A percentile compares a stretch with the other conserved stretches of the same genome.
Evolutionary conservation across 2,797 vertebrate species (phyloP).

Genomic region (Eulemur mongoz): DNA sequence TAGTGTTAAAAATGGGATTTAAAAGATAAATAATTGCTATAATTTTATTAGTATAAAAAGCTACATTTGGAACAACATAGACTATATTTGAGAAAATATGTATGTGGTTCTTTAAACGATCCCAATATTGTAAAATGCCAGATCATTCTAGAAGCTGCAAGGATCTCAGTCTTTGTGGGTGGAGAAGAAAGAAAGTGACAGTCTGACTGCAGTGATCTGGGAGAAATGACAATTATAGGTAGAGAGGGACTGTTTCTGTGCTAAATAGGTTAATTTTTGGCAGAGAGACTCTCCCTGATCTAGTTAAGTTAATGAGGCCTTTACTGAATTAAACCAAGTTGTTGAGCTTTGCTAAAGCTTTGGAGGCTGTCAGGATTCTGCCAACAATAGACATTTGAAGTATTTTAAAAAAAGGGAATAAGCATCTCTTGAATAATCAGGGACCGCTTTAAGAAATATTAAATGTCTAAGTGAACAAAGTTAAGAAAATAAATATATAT

Average conservation of each 20-base stretch:
- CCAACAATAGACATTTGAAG: neutral
- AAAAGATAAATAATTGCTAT: neutral
- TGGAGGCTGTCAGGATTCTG: slow-evolving; percentile 40
- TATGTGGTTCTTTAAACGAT: neutral
- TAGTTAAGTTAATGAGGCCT: slow-evolving; percentile 60
- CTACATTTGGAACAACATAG: neutral
- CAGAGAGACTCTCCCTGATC: slow-evolving; percentile 29
- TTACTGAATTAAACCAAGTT: slow-evolving; percentile 45
- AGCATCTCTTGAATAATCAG: slow-evolving; percentile 58
- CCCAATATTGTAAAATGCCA: neutral
- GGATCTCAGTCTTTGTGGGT: neutral
- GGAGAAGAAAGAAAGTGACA: neutral
- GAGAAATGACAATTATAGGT: neutral
- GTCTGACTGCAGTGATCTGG: neutral
- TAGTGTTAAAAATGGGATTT: neutral
- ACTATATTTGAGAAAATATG: neutral
- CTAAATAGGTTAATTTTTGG: slow-evolving; percentile 57
- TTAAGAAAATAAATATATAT: neutral
- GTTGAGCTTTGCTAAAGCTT: slow-evolving; percentile 1
- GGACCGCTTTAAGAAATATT: neutral
- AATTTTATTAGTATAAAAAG: neutral
- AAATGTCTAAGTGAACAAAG: neutral
- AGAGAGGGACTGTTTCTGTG: slow-evolving; percentile 32
- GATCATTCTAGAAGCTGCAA: neutral
- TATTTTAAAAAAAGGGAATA: slow-evolving; percentile 5